Conservation (phyloP, 2,797 vertebrate genomes). For the Agapornis canus region DNA sequence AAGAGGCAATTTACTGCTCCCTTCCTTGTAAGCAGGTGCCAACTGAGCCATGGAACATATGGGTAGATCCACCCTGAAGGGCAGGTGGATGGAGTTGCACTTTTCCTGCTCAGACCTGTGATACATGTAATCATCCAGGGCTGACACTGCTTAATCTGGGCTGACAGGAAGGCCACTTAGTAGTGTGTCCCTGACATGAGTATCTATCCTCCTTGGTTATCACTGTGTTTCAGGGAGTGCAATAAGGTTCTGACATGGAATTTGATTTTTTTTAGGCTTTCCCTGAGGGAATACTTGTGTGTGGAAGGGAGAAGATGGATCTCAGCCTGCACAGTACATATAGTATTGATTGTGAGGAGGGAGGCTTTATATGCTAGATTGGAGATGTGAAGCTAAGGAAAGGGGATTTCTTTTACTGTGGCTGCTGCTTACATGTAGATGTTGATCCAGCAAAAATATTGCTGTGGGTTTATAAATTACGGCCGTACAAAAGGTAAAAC, state of each 20-base stretch:
- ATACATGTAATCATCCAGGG: background rate
- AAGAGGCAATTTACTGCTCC: background rate
- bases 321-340: background rate
- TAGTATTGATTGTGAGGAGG: background rate
- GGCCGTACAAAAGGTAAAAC: conserved; percentile 1
- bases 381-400: background rate
- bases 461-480: conserved; percentile 10
- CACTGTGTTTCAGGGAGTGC: background rate
- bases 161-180: background rate
- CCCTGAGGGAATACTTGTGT: background rate
- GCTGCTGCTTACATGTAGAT: background rate
- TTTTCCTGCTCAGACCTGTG: background rate
- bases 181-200: background rate
- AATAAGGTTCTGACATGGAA: background rate
- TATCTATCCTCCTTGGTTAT: background rate
- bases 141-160: background rate
- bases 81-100: background rate
- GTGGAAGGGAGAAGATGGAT: background rate
- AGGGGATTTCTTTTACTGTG: background rate
- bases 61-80: background rate
- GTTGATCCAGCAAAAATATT: background rate
- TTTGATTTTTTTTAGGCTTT: background rate
- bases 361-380: background rate
- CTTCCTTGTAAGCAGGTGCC: background rate
- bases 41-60: background rate